Conservation (phyloP, 2,888 invertebrate species). For the Pandemis corylana region DNA sequence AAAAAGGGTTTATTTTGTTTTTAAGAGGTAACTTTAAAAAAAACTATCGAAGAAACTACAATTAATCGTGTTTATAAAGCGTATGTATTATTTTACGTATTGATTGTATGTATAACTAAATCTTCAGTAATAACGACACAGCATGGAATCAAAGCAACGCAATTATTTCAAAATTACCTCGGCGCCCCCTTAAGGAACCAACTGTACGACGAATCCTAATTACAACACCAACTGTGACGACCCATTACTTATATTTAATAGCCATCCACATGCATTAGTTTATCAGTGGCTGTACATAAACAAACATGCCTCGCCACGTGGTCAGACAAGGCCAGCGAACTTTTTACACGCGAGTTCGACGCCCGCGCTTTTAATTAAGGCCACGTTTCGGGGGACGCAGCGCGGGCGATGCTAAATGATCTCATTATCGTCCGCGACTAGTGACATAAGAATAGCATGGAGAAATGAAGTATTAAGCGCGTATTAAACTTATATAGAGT, state of each 20-base stretch:
- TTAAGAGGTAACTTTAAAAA: too few relatives aligned
- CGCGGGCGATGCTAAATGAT: neutral
- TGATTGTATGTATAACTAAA: too few relatives aligned
- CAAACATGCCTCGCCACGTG: conserved; percentile 38
- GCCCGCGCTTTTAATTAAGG: conserved; percentile 32
- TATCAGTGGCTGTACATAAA: conserved; percentile 19
- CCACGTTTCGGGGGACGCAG: conserved; percentile 26
- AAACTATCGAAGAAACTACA: too few relatives aligned
- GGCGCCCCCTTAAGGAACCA: too few relatives aligned
- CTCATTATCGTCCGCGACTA: neutral
- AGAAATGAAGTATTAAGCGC: neutral
- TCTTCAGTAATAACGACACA: too few relatives aligned
- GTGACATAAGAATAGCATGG: neutral
- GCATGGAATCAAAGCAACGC: too few relatives aligned
- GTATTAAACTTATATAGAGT: too few relatives aligned
- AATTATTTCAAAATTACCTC: too few relatives aligned
- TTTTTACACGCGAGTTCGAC: conserved; percentile 41
- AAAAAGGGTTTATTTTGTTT: too few relatives aligned
- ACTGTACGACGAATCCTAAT: neutral
- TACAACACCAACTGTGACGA: neutral
- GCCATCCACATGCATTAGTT: neutral
- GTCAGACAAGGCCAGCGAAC: conserved; percentile 43
- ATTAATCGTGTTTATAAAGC: too few relatives aligned
- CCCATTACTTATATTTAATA: neutral
- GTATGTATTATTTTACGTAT: too few relatives aligned